Percentiles rank a stretch among this genome's conserved stretches.
Evolutionary conservation across 2,888 invertebrate species (phyloP).

Genomic region (Drosophila pseudotakahashii): DNA sequence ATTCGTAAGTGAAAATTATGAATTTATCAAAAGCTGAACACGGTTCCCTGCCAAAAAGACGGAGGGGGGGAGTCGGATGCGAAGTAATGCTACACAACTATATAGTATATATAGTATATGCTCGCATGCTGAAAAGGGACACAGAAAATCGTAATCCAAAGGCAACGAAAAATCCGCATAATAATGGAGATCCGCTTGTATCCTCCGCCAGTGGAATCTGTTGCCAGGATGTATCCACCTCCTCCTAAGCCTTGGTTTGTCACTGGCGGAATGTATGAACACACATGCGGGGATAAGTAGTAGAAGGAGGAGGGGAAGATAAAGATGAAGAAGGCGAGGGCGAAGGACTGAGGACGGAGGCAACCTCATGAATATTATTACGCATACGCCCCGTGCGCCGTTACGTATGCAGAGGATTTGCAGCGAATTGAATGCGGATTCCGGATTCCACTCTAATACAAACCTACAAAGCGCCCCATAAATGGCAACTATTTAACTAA

Average conservation of each 20-base stretch:
- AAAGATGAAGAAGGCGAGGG: not conserved
- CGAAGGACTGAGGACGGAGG: not conserved
- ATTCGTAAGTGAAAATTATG: slow-evolving; percentile 32
- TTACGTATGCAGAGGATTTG: slow-evolving; percentile 29
- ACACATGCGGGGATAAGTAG: not conserved
- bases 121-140: slow-evolving; percentile 11
- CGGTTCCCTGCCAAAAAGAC: slow-evolving; percentile 6
- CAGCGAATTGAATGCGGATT: slow-evolving; percentile 44
- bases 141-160: slow-evolving; percentile 33
- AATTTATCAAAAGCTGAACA: slow-evolving; percentile 24
- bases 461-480: slow-evolving; percentile 9
- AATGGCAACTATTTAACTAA: slow-evolving; percentile 42
- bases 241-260: slow-evolving; percentile 9
- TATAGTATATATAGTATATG: not conserved
- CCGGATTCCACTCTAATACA: slow-evolving; percentile 24
- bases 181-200: slow-evolving; percentile 38
- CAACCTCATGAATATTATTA: slow-evolving; percentile 54
- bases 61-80: not conserved
- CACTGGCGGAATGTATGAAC: slow-evolving; percentile 21
- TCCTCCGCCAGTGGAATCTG: slow-evolving; percentile 35
- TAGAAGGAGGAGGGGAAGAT: not conserved
- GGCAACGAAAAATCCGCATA: slow-evolving; percentile 42
- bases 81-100: slow-evolving; percentile 8
- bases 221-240: slow-evolving; percentile 32
- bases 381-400: slow-evolving; percentile 56